A percentile compares a stretch with the other conserved stretches of the same genome.
Conservation (phyloP, 2,888 invertebrate species). For the Margaritifera margaritifera region DNA sequence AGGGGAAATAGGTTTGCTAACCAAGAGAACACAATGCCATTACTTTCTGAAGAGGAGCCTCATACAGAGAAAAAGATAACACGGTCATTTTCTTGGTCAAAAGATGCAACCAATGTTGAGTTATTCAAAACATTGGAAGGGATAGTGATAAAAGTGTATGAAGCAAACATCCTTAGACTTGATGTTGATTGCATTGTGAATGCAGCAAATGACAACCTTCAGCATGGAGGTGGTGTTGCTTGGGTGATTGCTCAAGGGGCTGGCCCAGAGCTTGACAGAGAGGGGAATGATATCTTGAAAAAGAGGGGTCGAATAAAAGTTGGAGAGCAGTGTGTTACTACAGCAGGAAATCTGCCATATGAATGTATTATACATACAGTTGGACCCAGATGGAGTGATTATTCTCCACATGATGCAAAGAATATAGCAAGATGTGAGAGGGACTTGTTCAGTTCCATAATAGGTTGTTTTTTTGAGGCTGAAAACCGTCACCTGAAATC, state of each 20-base stretch:
- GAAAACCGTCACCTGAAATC: conserved; percentile 13
- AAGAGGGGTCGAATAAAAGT: conserved; percentile 8
- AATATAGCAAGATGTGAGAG: conserved; percentile 7
- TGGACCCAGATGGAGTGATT: conserved; percentile 24
- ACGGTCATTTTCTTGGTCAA: too few relatives aligned
- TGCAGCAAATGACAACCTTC: conserved; percentile 36
- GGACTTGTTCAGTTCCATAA: conserved; percentile 19
- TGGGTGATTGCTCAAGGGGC: conserved; percentile 30
- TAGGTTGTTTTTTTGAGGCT: conserved; percentile 18
- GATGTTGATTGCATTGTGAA: conserved; percentile 38
- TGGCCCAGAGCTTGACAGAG: conserved; percentile 23
- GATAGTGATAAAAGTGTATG: conserved; percentile 23
- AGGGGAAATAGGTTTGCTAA: too few relatives aligned
- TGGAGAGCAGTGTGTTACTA: conserved; percentile 9
- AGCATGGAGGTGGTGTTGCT: conserved; percentile 38
- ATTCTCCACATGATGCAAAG: conserved; percentile 6
- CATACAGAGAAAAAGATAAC: too few relatives aligned
- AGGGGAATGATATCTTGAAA: conserved; percentile 16
- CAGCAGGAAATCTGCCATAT: conserved; percentile 23
- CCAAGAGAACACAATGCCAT: too few relatives aligned
- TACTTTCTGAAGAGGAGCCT: too few relatives aligned
- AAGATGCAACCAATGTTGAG: too few relatives aligned
- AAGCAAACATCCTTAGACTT: conserved; percentile 25
- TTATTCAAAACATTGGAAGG: neutral
- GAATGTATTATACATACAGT: conserved; percentile 33